Conservation (phyloP, 2,113 vertebrate genomes). For the Lepus americanus region DNA sequence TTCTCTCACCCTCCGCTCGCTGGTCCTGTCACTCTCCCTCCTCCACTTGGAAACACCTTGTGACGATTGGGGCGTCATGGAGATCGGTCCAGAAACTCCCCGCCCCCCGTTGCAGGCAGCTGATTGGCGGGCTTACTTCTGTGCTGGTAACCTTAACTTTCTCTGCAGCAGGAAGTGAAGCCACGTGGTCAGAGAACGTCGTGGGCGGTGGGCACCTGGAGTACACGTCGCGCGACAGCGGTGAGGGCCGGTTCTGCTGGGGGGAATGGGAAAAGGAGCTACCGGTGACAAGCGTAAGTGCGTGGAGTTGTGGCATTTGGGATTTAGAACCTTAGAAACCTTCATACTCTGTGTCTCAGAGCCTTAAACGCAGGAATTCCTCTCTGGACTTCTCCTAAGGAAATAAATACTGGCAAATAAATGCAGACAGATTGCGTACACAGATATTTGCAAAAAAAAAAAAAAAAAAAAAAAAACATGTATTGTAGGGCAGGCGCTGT, state of each 20-base stretch:
- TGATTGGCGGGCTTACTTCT: neutral
- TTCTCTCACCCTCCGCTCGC: fast-evolving
- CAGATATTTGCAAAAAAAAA: neutral
- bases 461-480: neutral
- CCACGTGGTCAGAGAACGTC: neutral
- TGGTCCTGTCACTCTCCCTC: neutral
- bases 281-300: neutral
- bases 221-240: neutral
- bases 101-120: neutral
- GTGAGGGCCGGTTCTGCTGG: neutral
- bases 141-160: slow-evolving; percentile 34
- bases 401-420: neutral
- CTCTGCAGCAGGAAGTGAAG: slow-evolving; percentile 13
- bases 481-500: too few species aligned
- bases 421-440: neutral
- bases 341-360: neutral
- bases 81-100: neutral
- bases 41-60: too few species aligned
- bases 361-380: neutral
- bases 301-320: neutral
- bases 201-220: neutral
- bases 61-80: neutral
- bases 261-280: neutral
- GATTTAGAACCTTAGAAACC: too few species aligned
- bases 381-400: neutral